These are phyloP conservation scores for Rhynchophorus ferrugineus DNA, from an alignment of 1,140 invertebrate species.

Conservation along the genomic window DNA sequence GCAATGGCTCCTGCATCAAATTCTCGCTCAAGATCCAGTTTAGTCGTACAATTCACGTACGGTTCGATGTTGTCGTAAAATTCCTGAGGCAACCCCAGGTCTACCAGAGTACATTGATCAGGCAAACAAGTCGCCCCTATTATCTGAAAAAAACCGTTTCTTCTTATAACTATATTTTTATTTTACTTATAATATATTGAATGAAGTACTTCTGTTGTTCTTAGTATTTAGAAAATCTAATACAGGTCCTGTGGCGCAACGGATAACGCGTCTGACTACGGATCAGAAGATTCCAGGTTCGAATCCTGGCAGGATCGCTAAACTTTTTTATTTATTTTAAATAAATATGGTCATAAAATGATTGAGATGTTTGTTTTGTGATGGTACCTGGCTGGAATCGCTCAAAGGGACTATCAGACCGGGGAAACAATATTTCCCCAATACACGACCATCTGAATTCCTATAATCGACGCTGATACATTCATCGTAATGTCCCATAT, in stretches of 20 bases:
- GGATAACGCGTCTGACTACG: constrained; percentile 89
- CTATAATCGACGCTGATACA: constrained; percentile 6
- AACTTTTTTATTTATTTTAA: constrained; percentile 13
- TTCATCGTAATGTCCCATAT: constrained; percentile 13
- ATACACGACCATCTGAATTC: background rate
- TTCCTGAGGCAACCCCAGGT: too few relatives aligned
- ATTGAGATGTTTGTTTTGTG: too few relatives aligned
- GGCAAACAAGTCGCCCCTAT: constrained; percentile 18
- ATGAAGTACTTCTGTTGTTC: too few relatives aligned
- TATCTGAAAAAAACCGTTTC: too few relatives aligned
- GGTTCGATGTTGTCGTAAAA: too few relatives aligned
- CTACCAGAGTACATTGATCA: constrained; percentile 10
- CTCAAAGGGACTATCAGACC: constrained; percentile 5
- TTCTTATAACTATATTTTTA: too few relatives aligned
- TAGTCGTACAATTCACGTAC: constrained; percentile 12
- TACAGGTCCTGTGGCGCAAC: constrained; percentile 82
- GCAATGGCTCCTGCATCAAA: constrained; percentile 13
- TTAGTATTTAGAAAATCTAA: too few relatives aligned
- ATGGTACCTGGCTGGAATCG: too few relatives aligned
- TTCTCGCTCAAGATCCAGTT: constrained; percentile 8
- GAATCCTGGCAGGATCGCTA: constrained; percentile 75
- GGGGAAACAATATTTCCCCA: constrained; percentile 3
- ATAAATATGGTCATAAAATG: too few relatives aligned
- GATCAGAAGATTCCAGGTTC: constrained; percentile 88
- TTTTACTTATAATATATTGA: too few relatives aligned